Evolutionary conservation across 2,888 invertebrate genomes (phyloP).

Genomic region (Drosophila mercatorum): DNA sequence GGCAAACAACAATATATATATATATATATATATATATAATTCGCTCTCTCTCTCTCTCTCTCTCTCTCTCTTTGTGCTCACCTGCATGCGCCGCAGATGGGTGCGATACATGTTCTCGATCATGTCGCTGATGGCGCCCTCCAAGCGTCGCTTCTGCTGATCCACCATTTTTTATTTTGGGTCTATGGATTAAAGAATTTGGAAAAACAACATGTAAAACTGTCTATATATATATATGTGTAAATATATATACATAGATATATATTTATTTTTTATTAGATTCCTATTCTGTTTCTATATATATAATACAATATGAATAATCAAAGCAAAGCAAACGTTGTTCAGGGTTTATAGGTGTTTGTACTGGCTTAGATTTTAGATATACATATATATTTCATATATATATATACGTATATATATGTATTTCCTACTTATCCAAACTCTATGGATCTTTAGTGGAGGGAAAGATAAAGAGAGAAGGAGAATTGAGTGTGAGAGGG

Average conservation of each 20-base stretch:
- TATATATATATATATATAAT: too few relatives aligned
- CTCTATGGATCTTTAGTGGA: background rate
- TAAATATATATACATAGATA: background rate
- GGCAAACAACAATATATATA: too few relatives aligned
- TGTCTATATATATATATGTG: background rate
- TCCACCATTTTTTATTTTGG: conserved; percentile 67
- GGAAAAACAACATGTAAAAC: conserved; percentile 7
- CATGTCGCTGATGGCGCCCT: conserved; percentile 76
- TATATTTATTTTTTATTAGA: background rate
- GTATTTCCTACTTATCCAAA: background rate
- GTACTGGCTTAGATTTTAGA: background rate
- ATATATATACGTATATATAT: background rate
- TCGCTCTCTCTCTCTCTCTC: background rate
- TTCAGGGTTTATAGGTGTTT: background rate
- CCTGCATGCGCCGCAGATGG: conserved; percentile 80
- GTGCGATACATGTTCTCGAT: conserved; percentile 79
- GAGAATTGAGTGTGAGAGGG: background rate
- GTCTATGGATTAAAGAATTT: conserved; percentile 36
- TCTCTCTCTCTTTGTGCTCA: conserved; percentile 26
- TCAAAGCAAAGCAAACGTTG: conserved; percentile 23
- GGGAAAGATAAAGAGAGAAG: background rate
- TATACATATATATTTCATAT: background rate
- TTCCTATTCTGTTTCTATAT: conserved; percentile 2
- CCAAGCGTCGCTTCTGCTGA: conserved; percentile 74
- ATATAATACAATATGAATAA: conserved; percentile 2